A percentile compares a stretch with the other conserved stretches of the same genome.
Conservation (phyloP, 2,797 vertebrate genomes). For the Hippopotamyrus pictus region DNA sequence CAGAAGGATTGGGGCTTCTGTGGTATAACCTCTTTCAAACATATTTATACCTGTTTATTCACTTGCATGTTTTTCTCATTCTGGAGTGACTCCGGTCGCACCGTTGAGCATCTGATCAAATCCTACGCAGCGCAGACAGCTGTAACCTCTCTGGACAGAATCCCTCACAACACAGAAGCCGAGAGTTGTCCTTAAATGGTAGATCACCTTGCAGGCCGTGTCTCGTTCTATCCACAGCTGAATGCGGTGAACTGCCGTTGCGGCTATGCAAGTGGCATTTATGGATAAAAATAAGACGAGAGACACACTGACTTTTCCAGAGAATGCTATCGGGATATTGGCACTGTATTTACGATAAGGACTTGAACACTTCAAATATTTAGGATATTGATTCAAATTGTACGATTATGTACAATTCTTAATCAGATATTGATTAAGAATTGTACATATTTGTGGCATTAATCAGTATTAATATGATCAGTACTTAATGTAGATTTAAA, state of each 20-base stretch:
- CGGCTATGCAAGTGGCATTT: constrained; percentile 48
- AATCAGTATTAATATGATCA: neutral
- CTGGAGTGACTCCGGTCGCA: neutral
- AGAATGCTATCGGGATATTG: constrained; percentile 26
- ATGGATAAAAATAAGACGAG: constrained; percentile 34
- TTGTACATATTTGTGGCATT: neutral
- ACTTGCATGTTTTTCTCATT: neutral
- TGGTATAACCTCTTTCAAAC: constrained; percentile 8
- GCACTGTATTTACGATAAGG: neutral
- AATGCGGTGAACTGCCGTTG: constrained; percentile 47
- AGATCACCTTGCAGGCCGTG: constrained; percentile 46
- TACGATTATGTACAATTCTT: too few relatives aligned
- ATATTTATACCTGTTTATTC: constrained; percentile 16
- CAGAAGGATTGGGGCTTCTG: neutral
- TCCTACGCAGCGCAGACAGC: neutral
- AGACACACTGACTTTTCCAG: neutral
- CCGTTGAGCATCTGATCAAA: neutral
- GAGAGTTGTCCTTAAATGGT: constrained; percentile 66
- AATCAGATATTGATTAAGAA: too few relatives aligned
- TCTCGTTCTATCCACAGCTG: constrained; percentile 46
- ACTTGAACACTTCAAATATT: neutral
- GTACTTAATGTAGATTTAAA: neutral
- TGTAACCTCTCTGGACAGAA: neutral
- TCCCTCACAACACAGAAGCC: constrained; percentile 12
- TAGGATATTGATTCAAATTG: neutral